phyloP scores from a whole-genome alignment of 2,797 vertebrate species.

The Hippopotamyrus pictus region DNA sequence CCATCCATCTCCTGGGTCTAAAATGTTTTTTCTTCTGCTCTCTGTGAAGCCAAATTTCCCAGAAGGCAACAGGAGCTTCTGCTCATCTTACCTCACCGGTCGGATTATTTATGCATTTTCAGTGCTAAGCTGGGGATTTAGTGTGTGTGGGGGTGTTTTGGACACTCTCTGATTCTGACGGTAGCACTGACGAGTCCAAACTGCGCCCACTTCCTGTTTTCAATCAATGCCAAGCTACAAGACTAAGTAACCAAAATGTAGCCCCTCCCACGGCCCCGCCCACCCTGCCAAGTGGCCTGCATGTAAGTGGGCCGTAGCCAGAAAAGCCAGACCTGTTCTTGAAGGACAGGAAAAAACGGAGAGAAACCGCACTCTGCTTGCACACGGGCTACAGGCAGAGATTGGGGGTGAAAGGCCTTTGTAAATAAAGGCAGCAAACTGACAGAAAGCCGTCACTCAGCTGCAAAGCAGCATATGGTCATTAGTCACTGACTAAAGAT shows the following conservation, averaged over 20 bases:
- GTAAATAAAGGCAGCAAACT: constrained; percentile 92
- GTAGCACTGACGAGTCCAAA: neutral
- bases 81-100: neutral
- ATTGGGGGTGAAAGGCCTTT: constrained; percentile 72
- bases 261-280: neutral
- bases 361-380: constrained; percentile 16
- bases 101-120: neutral
- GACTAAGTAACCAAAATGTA: neutral
- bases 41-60: neutral
- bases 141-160: constrained; percentile 1
- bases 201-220: neutral
- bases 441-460: constrained; percentile 74
- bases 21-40: neutral
- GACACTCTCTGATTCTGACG: neutral
- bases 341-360: neutral
- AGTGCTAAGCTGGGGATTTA: neutral
- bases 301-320: neutral
- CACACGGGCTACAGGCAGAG: constrained; percentile 35
- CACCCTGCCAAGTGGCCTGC: neutral
- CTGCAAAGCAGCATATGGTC: constrained; percentile 93
- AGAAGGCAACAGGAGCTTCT: neutral
- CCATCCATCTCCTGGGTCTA: neutral
- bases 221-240: neutral
- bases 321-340: neutral
- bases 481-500: constrained; percentile 99